A percentile compares a stretch with the other conserved stretches of the same genome.
phyloP scores from a whole-genome alignment of 2,888 invertebrate genomes.

The Sphaerophoria rueppellii region DNA sequence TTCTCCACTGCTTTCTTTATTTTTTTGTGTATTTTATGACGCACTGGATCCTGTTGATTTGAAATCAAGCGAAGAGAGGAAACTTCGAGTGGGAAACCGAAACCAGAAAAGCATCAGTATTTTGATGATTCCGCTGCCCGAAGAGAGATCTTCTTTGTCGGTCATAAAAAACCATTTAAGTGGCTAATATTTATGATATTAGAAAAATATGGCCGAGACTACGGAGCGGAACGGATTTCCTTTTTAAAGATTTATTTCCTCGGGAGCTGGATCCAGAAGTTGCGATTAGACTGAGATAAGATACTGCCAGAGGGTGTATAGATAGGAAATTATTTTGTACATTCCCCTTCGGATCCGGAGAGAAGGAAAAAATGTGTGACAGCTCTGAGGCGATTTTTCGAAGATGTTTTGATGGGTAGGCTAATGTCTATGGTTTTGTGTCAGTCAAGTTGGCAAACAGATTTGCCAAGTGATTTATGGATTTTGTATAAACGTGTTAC shows the following conservation, averaged over 20 bases:
- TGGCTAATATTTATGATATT: conserved; percentile 61
- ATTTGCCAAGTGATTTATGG: conserved; percentile 58
- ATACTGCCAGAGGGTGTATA: neutral
- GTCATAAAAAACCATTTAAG: conserved; percentile 66
- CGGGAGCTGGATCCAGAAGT: neutral
- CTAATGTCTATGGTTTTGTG: conserved; percentile 38
- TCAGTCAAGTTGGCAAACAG: conserved; percentile 51
- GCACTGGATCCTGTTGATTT: conserved; percentile 58
- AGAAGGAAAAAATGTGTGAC: conserved; percentile 3
- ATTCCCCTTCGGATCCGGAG: neutral
- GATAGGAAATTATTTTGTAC: neutral
- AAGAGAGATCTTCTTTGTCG: conserved; percentile 8
- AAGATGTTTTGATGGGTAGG: conserved; percentile 28
- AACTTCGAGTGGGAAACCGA: neutral
- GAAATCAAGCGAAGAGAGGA: conserved; percentile 11
- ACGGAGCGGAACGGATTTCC: conserved; percentile 44
- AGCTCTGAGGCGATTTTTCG: neutral
- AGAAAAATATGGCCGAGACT: conserved; percentile 57
- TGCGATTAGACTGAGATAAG: conserved; percentile 23
- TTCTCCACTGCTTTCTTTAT: neutral
- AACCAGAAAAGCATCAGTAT: neutral
- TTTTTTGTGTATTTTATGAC: conserved; percentile 35
- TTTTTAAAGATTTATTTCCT: conserved; percentile 57
- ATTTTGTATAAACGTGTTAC: conserved; percentile 43
- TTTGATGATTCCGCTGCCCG: conserved; percentile 22